Base-by-base conservation (phyloP, 2,797 vertebrate genomes). In the Pseudochirops corinnae region DNA sequence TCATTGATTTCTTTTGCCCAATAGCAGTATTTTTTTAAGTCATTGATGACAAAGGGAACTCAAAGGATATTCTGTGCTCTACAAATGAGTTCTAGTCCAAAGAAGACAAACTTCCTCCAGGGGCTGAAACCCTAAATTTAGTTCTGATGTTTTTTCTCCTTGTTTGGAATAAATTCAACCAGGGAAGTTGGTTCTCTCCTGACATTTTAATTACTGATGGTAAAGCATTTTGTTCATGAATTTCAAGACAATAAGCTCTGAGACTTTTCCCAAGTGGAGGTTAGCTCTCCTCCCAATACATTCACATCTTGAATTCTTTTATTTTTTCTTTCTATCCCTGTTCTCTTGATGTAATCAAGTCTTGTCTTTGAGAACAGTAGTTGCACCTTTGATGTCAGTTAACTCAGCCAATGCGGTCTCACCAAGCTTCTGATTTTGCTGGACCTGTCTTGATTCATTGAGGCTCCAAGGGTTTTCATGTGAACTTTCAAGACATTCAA, bases 11-110 rank as follows among this genome's bases (percentile, higher is more conserved):
- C 96, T 93, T 98, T 98, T 98, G 94, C 93, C 96, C 96, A 90
- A 94, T 96, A 98, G 97, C 97, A 97, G 92, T 97, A 96, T 98
- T 98, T 91, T 97, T 98, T 96, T 55, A 98, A 97, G 95, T 95
- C 95, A 96, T 94, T 96, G 92, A 96, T 97, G 94, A 97, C 96
- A 98, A 94, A 97, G 93, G 87, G 97, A 98, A 97, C 93, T 97
- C 94, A 97, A 94, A 92, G 96, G 97, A 97, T 93, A 96, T 74
- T 96, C 95, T 93, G 94, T 97, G 97, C 93, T 94, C 16, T 93
- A 74, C 98, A 98, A 97, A 97, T 98, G 95, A 92, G 94, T 95
- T 93, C 91, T 96, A 93, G 90, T 97, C 97, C 92, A 96, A 97
- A 92, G 93, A 95, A 97, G 93, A 92, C 87, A 95, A 91, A 95